Conservation (phyloP, 1,140 invertebrate genomes). For the Macrobrachium rosenbergii region DNA sequence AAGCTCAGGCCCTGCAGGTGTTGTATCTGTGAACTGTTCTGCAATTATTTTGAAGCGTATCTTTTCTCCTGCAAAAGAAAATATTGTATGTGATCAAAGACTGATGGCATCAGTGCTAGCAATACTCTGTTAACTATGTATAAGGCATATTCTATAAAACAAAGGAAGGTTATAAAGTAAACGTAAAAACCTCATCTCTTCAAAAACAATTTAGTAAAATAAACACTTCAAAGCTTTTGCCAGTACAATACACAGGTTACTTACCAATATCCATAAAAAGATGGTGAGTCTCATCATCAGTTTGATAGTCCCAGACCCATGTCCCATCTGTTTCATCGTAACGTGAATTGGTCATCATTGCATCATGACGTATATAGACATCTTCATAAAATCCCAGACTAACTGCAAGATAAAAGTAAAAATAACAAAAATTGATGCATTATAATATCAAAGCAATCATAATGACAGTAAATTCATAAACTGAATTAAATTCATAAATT, state of each 20-base stretch:
- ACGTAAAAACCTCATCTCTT: too few species aligned
- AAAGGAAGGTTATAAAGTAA: too few species aligned
- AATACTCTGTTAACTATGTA: too few species aligned
- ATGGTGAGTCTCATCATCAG: conserved; percentile 86
- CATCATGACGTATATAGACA: conserved; percentile 89
- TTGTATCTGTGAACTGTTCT: conserved; percentile 90
- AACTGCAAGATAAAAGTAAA: conserved; percentile 75
- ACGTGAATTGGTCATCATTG: conserved; percentile 89
- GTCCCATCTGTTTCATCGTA: conserved; percentile 95
- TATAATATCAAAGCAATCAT: neutral
- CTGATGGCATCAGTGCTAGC: too few species aligned
- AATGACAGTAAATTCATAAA: too few species aligned
- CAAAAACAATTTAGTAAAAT: too few species aligned
- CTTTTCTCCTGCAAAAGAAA: conserved; percentile 79
- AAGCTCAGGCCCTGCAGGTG: conserved; percentile 78
- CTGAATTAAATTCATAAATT: too few species aligned
- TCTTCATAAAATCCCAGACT: conserved; percentile 96
- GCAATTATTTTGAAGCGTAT: conserved; percentile 91
- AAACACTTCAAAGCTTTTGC: too few species aligned
- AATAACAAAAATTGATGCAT: conserved; percentile 36
- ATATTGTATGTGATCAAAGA: neutral
- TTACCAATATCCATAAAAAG: conserved; percentile 87
- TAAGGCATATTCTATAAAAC: too few species aligned
- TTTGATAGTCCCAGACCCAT: conserved; percentile 96
- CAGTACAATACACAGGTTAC: neutral